Conservation (phyloP, 2,797 vertebrate genomes). For the Betta splendens region DNA sequence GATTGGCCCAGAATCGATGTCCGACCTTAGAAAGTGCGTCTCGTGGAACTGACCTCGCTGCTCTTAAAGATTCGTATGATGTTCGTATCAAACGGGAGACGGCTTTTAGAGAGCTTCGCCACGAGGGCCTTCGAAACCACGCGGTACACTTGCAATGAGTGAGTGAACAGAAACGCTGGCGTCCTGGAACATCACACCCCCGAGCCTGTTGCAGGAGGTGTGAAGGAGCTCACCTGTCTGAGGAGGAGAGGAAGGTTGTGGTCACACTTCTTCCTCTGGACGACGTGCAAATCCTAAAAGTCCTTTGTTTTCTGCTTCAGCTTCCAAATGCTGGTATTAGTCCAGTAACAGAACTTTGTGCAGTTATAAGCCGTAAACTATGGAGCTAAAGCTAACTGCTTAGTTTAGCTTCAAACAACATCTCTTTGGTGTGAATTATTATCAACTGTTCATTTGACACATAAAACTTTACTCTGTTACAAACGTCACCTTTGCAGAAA, state of each 20-base stretch:
- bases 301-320: conserved; percentile 4
- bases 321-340: no score
- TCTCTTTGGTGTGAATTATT: no score
- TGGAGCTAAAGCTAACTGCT: no score
- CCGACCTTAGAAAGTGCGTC: conserved; percentile 35
- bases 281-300: conserved; percentile 10
- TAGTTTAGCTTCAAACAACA: no score
- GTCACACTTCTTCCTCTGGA: not conserved
- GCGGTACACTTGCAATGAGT: conserved; percentile 45
- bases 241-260: conserved; percentile 16
- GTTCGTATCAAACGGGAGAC: conserved; percentile 5
- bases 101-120: conserved; percentile 20
- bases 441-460: no score
- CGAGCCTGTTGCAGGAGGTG: conserved; percentile 57
- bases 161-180: conserved; percentile 58
- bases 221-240: conserved; percentile 57
- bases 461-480: no score
- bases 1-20: conserved; percentile 48
- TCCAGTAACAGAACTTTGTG: no score
- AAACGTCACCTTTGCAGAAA: no score
- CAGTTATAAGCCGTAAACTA: no score
- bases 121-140: conserved; percentile 6
- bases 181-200: conserved; percentile 66
- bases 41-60: not conserved
- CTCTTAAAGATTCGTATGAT: conserved; percentile 29